These are phyloP conservation scores for Antidorcas marsupialis DNA, from an alignment of 2,113 vertebrate genomes.

Conservation along the genomic window DNA sequence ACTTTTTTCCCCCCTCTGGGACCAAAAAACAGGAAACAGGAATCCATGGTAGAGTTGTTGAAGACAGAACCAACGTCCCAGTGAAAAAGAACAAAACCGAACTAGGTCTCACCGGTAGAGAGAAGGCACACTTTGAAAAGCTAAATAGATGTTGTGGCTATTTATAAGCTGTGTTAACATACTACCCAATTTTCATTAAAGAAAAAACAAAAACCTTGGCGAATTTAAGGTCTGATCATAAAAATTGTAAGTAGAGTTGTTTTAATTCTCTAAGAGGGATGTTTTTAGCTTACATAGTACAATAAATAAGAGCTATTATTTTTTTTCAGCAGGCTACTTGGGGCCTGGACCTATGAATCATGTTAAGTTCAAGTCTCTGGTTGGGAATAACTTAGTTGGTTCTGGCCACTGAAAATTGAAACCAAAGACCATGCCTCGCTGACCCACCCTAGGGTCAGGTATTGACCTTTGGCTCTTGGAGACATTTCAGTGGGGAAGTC, in stretches of 20 bases:
- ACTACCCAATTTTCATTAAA: background rate
- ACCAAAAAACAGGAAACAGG: background rate
- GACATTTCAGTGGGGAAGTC: background rate
- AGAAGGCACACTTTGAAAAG: background rate
- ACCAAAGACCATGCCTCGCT: background rate
- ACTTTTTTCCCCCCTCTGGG: background rate
- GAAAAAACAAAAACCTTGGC: background rate
- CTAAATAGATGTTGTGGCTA: background rate
- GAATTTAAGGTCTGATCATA: constrained; percentile 5
- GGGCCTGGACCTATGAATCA: background rate
- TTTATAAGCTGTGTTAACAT: background rate
- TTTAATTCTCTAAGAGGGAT: background rate
- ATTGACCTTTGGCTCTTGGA: background rate
- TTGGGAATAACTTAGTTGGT: background rate
- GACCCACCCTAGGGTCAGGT: background rate
- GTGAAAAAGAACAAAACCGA: background rate
- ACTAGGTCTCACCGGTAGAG: background rate
- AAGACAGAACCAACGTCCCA: background rate
- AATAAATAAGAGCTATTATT: background rate
- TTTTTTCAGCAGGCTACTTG: background rate
- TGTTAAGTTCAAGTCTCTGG: background rate
- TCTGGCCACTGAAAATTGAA: background rate
- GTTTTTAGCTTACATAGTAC: background rate
- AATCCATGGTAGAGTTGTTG: background rate
- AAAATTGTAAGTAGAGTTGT: background rate